Base-by-base conservation (phyloP, 1,140 invertebrate genomes). In the Acyrthosiphon pisum region DNA sequence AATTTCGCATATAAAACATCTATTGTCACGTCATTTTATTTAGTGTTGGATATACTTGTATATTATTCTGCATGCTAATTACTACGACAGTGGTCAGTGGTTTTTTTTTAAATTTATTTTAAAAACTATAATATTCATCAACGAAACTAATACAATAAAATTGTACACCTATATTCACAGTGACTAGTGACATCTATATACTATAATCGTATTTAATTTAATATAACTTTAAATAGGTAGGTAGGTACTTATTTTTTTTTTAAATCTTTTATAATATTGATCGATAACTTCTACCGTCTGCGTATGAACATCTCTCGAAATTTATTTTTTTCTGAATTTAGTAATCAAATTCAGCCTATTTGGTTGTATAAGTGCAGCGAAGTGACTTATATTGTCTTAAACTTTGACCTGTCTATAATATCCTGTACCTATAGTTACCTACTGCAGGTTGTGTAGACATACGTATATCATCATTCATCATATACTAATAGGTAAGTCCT, bases 151-250 rank as follows among this genome's bases (percentile, higher is more conserved):
- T 41, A 0, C 3, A 41, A 41, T 41, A 41, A 41, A 41, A 41
- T 41, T 41, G 41, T 41, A 41, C 41, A 41, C 41, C 41, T 41
- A 53, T 53, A 53, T 53, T 23, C 50, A 68, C 14, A 68, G 14
- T 30, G 11, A 60, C 30, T 20, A 68, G 14, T 30, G 11, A 60
- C 30, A 60, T 0, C 30, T 60, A 60, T 30, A 41, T 30, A 30
- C 30, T 68, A 60, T 76, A 35, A 14, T 76, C 60, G n/a, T 18
- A 76, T 76, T 76, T n/a, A 76, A 76, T 18, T 76, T 76, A 76
- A 68, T n/a, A 68, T n/a, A 68, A 76, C 20, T n/a, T 76, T 76
- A 76, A 76, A 76, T n/a, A 76, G 60, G 60, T n/a, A n/a, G 60
- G 60, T 68, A 60, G 2, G 11, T 30, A 60, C 8, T 46, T 41